Evolutionary conservation across 1,140 invertebrate genomes (phyloP).

Genomic region (Hylaeus anthracinus): DNA sequence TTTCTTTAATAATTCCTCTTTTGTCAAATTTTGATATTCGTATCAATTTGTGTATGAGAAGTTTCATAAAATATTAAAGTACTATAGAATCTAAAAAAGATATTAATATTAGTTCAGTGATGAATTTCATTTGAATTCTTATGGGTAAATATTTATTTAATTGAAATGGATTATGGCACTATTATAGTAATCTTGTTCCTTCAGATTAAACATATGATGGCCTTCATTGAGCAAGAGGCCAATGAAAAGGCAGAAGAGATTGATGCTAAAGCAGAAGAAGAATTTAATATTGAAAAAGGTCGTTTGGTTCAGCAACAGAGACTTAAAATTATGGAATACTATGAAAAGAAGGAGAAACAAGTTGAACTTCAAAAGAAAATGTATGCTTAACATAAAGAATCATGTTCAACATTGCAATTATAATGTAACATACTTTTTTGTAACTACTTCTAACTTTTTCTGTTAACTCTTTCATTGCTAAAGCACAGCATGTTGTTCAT

Average conservation of each 20-base stretch:
- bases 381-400: conserved; percentile 79
- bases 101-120: neutral
- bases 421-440: neutral
- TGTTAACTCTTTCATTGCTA: too few relatives aligned
- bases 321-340: conserved; percentile 99
- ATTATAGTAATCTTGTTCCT: conserved; percentile 55
- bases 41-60: neutral
- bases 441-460: too few relatives aligned
- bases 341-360: conserved; percentile 99
- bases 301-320: conserved; percentile 98
- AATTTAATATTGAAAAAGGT: conserved; percentile 99
- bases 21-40: neutral
- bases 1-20: too few relatives aligned
- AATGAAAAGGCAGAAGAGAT: conserved; percentile 99
- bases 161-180: neutral
- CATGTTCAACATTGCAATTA: neutral
- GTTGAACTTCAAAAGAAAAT: conserved; percentile 99
- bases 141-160: neutral
- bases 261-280: conserved; percentile 99
- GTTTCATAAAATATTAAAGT: neutral
- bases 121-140: neutral
- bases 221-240: conserved; percentile 99
- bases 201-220: conserved; percentile 99
- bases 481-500: too few relatives aligned
- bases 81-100: neutral